These are phyloP conservation scores for Furcifer pardalis DNA, from an alignment of 2,797 vertebrate genomes.

Conservation along the genomic window DNA sequence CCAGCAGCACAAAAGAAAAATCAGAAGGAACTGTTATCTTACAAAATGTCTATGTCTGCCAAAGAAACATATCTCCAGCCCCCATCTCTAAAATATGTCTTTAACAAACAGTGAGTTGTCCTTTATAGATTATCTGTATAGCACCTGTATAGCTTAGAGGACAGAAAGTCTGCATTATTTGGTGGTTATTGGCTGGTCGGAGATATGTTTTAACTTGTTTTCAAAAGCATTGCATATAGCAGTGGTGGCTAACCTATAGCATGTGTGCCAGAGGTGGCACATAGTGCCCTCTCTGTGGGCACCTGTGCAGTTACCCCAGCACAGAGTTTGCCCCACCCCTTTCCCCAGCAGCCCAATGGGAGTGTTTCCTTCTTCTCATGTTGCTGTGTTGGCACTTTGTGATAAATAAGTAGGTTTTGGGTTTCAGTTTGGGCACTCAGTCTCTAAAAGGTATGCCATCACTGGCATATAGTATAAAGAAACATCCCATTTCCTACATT, in stretches of 20 bases:
- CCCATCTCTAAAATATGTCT: conserved; percentile 13
- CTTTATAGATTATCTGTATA: background rate
- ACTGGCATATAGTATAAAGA: conserved; percentile 9
- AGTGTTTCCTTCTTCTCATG: too few relatives aligned
- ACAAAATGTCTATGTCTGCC: background rate
- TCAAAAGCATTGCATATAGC: background rate
- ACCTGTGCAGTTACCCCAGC: too few relatives aligned
- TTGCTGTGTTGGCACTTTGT: too few relatives aligned
- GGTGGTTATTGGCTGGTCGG: background rate
- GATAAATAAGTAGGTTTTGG: too few relatives aligned
- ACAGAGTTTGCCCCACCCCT: too few relatives aligned
- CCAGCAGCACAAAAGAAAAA: background rate
- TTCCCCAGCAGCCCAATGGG: too few relatives aligned
- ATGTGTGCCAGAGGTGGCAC: too few relatives aligned
- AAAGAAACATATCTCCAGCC: background rate
- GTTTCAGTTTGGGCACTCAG: too few relatives aligned
- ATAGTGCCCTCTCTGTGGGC: too few relatives aligned
- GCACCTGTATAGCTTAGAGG: background rate
- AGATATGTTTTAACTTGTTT: background rate
- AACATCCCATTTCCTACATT: background rate
- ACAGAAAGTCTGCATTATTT: background rate
- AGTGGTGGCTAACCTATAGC: too few relatives aligned
- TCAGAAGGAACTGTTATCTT: background rate
- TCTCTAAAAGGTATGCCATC: too few relatives aligned
- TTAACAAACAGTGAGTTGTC: background rate